These are phyloP conservation scores for Anadara kagoshimensis DNA, from an alignment of 1,140 invertebrate species.

Conservation along the genomic window DNA sequence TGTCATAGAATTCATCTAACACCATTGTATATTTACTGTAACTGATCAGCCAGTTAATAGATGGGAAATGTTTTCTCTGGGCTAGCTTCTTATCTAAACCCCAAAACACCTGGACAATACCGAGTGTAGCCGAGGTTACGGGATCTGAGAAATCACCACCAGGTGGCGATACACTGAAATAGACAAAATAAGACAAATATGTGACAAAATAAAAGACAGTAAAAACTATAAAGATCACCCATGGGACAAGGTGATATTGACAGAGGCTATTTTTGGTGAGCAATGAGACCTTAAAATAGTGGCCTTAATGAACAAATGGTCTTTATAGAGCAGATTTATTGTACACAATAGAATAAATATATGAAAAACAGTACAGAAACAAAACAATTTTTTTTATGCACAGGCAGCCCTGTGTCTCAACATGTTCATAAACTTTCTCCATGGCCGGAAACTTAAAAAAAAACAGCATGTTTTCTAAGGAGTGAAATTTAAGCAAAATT, in stretches of 20 bases:
- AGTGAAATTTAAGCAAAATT: no score
- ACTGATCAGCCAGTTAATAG: slow-evolving; percentile 99
- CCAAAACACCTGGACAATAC: slow-evolving; percentile 99
- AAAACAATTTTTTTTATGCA: not conserved
- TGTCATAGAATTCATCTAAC: slow-evolving; percentile 99
- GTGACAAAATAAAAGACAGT: not conserved
- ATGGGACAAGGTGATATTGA: not conserved
- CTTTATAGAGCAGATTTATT: no score
- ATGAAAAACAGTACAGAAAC: no score
- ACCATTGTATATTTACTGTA: slow-evolving; percentile 99
- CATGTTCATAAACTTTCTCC: not conserved
- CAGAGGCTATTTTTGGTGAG: no score
- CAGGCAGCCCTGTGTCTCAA: not conserved
- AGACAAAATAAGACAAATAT: not conserved
- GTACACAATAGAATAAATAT: no score
- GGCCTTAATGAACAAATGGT: no score
- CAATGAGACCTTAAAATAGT: no score
- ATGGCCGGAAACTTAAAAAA: no score
- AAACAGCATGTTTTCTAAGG: no score
- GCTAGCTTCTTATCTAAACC: slow-evolving; percentile 99
- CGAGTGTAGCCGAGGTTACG: slow-evolving; percentile 98
- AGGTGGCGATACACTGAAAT: slow-evolving; percentile 91
- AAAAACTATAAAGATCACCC: not conserved
- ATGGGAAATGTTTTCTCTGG: slow-evolving; percentile 99
- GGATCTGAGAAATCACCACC: slow-evolving; percentile 99